These are phyloP conservation scores for Carettochelys insculpta DNA, from an alignment of 2,113 vertebrate species.

Conservation along the genomic window DNA sequence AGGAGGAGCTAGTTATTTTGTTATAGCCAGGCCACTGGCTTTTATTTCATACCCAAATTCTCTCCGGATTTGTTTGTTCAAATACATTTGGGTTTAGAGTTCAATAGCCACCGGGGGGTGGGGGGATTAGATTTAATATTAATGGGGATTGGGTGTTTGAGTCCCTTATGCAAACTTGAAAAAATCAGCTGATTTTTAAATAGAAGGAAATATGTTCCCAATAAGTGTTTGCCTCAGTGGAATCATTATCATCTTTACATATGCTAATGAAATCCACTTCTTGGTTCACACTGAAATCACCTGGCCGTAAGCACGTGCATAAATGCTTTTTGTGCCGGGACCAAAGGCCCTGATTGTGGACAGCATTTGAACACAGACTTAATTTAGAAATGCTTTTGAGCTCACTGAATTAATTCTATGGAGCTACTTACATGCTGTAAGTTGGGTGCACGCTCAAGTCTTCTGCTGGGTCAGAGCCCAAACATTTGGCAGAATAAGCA, in stretches of 20 bases:
- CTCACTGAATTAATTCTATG: not conserved
- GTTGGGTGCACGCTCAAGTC: not conserved
- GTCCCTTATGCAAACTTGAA: not conserved
- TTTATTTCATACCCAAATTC: not conserved
- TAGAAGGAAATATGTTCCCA: not conserved
- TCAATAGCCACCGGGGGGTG: not conserved
- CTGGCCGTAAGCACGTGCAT: not conserved
- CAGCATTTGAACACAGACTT: not conserved
- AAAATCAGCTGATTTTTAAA: not conserved
- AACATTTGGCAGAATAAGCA: rapidly evolving
- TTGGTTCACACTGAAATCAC: not conserved
- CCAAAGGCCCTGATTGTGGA: not conserved
- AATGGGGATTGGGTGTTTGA: not conserved
- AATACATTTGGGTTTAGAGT: not conserved
- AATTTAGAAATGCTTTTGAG: not conserved
- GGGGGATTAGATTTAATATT: not conserved
- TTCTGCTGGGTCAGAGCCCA: not conserved
- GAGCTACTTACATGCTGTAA: not conserved
- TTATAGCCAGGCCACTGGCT: not conserved
- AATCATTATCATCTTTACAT: not conserved
- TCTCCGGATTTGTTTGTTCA: not conserved
- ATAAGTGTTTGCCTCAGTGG: not conserved
- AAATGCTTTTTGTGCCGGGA: not conserved
- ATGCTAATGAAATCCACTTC: not conserved
- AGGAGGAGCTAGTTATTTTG: not conserved